Base-by-base conservation (phyloP, 2,113 vertebrate species). In the Coptodon rendalli region DNA sequence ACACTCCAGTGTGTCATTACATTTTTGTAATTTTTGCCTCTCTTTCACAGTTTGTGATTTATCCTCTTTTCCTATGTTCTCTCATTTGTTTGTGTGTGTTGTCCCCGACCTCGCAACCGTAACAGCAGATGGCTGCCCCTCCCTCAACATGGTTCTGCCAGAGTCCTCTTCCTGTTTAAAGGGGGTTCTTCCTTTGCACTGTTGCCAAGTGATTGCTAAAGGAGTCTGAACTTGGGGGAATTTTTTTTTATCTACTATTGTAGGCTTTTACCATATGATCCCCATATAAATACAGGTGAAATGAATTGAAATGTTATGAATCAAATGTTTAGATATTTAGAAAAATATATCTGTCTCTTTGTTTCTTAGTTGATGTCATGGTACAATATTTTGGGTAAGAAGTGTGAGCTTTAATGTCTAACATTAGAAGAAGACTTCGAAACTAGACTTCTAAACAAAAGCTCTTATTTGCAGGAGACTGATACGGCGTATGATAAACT, bases 401-500 rank as follows among this genome's bases (percentile, higher is more conserved):
- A 6, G 24, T 73, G 13, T 76, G 14, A 48, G 24, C 43, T 76
- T 76, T 48, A 76, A 48, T 48, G 9, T 76, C 43, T 1, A 76
- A 27, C 24, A 17, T 48, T 76, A 48, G 71, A 71, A 38, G 31
- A 66, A 66, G 61, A 66, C n/a, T 66, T 66, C 31, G 45, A 71
- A 71, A 68, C 19, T 10, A 63, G 9, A 63, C 59, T 63, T 63
- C 59, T 68, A 68, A 71, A 71, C n/a, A 24, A 71, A 43, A 73
- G 12, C 13, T 45, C 66, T 27, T 45, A 73, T 10, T 45, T 73
- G 66, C 66, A 45, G 38, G 66, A 43, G 12, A 73, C 36, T 16
- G 12, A 43, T 43, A 24, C 0, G 7, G 36, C 0, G 2, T 43
- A 45, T 0, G 38, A 45, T 45, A 43, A 73, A 45, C 22, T 73